Evolutionary conservation across 2,113 vertebrate species (phyloP).

Genomic region (Anseranas semipalmata): DNA sequence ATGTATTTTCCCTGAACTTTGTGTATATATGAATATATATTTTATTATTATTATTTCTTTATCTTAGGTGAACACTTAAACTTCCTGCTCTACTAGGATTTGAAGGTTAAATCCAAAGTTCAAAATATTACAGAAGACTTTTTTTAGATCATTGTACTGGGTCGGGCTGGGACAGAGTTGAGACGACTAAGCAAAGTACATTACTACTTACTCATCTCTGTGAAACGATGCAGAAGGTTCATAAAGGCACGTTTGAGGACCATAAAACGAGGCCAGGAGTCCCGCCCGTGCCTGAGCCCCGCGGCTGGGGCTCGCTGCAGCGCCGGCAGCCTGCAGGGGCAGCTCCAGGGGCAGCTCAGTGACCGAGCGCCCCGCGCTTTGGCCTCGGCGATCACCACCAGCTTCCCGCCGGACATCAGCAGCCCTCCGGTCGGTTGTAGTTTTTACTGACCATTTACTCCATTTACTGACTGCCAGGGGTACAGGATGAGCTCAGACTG

Average conservation of each 20-base stretch:
- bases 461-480: conserved; percentile 30
- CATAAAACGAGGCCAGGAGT: conserved; percentile 3
- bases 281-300: conserved; percentile 8
- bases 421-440: conserved; percentile 12
- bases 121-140: not conserved
- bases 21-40: not conserved
- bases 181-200: not conserved
- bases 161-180: not conserved
- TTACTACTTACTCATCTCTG: conserved; percentile 10
- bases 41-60: not conserved
- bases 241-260: conserved; percentile 1
- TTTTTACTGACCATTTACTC: conserved; percentile 18
- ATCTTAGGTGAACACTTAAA: not conserved
- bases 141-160: not conserved
- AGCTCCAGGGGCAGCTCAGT: not conserved
- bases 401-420: conserved; percentile 59
- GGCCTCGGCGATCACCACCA: conserved; percentile 24
- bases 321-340: too few species aligned
- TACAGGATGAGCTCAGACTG: conserved; percentile 7
- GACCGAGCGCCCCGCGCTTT: not conserved
- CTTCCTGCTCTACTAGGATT: not conserved
- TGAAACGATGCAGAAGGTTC: not conserved
- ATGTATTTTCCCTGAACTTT: not conserved
- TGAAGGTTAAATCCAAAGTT: too few species aligned
- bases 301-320: too few species aligned